phyloP scores from a whole-genome alignment of 2,113 vertebrate genomes.

The Brienomyrus brachyistius region DNA sequence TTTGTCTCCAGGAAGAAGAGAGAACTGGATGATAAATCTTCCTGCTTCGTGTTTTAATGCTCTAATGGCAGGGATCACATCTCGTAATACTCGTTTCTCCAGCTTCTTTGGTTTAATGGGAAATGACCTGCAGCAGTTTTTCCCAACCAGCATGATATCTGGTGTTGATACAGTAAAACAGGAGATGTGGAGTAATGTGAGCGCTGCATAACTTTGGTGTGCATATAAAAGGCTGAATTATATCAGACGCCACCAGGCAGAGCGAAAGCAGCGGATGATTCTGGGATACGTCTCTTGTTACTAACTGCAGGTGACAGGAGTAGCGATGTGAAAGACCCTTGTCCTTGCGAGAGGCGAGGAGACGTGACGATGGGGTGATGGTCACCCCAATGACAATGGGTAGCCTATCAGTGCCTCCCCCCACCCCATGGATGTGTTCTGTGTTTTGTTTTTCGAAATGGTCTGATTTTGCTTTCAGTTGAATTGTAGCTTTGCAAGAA shows the following conservation, averaged over 20 bases:
- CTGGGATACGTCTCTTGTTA: background rate
- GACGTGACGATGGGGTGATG: too few relatives aligned
- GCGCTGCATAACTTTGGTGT: background rate
- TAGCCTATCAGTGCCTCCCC: too few relatives aligned
- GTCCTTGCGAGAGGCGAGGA: too few relatives aligned
- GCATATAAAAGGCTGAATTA: background rate
- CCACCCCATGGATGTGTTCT: too few relatives aligned
- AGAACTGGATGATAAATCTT: background rate
- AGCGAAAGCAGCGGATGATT: background rate
- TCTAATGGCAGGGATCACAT: background rate
- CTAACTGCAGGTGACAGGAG: background rate
- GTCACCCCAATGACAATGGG: too few relatives aligned
- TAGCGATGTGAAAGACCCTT: too few relatives aligned
- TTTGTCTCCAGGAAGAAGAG: background rate
- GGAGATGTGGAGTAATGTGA: background rate
- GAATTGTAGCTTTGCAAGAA: too few relatives aligned
- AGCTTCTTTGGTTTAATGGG: background rate
- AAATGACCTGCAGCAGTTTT: background rate
- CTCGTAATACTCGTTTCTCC: background rate
- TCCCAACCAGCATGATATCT: background rate
- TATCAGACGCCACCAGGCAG: background rate
- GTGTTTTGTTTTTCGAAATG: too few relatives aligned
- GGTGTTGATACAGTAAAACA: background rate
- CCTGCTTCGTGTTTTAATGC: background rate
- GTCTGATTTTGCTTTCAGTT: too few relatives aligned